phyloP scores from a whole-genome alignment of 2,888 invertebrate species.

The Nesidiocoris tenuis region DNA sequence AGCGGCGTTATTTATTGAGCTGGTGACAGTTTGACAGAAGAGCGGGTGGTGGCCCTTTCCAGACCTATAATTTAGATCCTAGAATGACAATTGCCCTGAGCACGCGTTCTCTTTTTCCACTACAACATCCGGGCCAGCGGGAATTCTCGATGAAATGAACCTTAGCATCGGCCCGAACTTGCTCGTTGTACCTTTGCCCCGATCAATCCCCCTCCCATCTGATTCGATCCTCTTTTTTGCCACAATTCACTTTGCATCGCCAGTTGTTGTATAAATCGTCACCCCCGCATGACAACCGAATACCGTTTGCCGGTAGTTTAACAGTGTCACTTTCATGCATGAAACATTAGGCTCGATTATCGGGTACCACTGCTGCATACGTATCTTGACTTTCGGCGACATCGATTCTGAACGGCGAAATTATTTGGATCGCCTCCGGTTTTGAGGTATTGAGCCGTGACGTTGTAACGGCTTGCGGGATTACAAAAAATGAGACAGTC shows the following conservation, averaged over 20 bases:
- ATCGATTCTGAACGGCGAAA: too few relatives aligned
- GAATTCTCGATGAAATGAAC: slow-evolving; percentile 2
- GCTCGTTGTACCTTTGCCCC: background rate
- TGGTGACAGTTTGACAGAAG: slow-evolving; percentile 40
- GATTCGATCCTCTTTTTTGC: background rate
- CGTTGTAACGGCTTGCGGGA: too few relatives aligned
- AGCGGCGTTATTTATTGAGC: slow-evolving; percentile 34
- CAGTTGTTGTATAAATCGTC: background rate
- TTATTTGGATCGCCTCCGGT: too few relatives aligned
- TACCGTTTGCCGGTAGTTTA: background rate
- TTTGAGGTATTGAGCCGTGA: too few relatives aligned
- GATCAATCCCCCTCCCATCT: background rate
- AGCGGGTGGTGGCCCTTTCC: slow-evolving; percentile 32
- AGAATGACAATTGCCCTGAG: slow-evolving; percentile 31
- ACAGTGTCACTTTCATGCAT: background rate
- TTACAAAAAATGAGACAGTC: too few relatives aligned
- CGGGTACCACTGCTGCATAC: too few relatives aligned
- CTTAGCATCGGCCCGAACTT: background rate
- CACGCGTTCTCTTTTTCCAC: slow-evolving; percentile 37
- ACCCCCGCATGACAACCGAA: background rate
- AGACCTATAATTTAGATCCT: slow-evolving; percentile 41
- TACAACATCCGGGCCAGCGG: slow-evolving; percentile 15
- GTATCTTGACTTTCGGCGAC: too few relatives aligned
- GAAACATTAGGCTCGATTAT: background rate
- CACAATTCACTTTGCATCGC: background rate